Evolutionary conservation across 2,797 vertebrate genomes (phyloP).

Genomic region (Hapalemur alaotrensis): DNA sequence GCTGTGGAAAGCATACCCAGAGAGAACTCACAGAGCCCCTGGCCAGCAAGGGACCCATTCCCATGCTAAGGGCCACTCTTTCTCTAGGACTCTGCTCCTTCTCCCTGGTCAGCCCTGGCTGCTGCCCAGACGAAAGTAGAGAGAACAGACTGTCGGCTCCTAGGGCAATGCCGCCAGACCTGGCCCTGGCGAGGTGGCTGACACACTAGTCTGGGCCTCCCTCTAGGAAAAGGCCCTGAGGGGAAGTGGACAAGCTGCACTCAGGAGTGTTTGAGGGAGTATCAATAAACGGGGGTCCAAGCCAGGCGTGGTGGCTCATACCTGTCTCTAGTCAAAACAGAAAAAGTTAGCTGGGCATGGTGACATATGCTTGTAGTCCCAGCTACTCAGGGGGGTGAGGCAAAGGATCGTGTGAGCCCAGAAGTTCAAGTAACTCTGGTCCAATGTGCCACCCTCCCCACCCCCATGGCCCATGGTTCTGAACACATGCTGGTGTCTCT

Average conservation of each 20-base stretch:
- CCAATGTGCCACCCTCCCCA: background rate
- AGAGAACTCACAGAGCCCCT: background rate
- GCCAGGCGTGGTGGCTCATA: background rate
- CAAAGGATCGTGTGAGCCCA: background rate
- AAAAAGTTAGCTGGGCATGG: too few species aligned
- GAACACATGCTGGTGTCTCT: constrained; percentile 9
- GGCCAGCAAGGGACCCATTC: background rate
- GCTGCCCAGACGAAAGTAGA: background rate
- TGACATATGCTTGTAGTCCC: background rate
- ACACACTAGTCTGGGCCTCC: background rate
- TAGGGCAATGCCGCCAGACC: background rate
- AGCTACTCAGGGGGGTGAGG: background rate
- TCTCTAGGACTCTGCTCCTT: background rate
- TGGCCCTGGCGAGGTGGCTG: background rate
- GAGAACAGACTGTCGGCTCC: background rate
- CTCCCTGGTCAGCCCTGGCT: background rate
- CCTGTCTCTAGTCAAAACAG: too few species aligned
- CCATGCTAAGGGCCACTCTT: background rate
- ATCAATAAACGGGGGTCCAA: background rate
- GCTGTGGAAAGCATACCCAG: background rate
- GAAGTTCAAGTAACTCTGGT: background rate
- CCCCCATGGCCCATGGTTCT: background rate
- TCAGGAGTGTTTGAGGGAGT: background rate
- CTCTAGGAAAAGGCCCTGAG: accelerated
- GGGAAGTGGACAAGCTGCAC: background rate